These are phyloP conservation scores for Gymnocheta viridis DNA, from an alignment of 2,888 invertebrate species.

Conservation along the genomic window DNA sequence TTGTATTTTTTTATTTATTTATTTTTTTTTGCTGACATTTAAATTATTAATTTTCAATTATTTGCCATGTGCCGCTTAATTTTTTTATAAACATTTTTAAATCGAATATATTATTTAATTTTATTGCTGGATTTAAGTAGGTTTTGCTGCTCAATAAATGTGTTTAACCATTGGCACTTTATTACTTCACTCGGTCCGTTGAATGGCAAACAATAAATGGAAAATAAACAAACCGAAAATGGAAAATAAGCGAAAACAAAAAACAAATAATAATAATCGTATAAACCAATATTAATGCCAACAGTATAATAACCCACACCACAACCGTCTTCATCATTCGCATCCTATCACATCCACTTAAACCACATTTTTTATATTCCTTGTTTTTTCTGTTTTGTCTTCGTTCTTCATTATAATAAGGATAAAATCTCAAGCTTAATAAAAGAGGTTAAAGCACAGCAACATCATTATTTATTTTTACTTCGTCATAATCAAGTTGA, in stretches of 20 bases:
- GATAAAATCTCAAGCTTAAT: conserved; percentile 17
- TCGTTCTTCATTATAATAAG: conserved; percentile 23
- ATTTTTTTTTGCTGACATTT: neutral
- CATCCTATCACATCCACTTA: conserved; percentile 3
- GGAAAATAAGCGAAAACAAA: conserved; percentile 33
- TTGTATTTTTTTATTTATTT: neutral
- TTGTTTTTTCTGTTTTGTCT: conserved; percentile 8
- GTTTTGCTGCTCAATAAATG: conserved; percentile 54
- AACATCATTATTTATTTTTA: neutral
- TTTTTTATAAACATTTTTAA: neutral
- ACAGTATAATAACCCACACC: conserved; percentile 6
- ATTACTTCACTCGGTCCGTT: conserved; percentile 48
- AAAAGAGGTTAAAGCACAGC: conserved; percentile 15
- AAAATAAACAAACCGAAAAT: conserved; percentile 30
- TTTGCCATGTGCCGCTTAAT: neutral
- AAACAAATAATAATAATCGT: conserved; percentile 18
- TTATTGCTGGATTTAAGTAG: conserved; percentile 25
- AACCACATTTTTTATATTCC: conserved; percentile 12
- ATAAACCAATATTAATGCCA: conserved; percentile 19
- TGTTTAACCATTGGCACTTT: conserved; percentile 56
- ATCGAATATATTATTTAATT: conserved; percentile 10
- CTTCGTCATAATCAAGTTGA: conserved; percentile 48
- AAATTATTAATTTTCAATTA: neutral
- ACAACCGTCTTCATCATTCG: neutral
- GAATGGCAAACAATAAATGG: conserved; percentile 35